Percentiles rank a stretch among this genome's conserved stretches.
Evolutionary conservation across 2,113 vertebrate genomes (phyloP).

Genomic region (Thalassarche chlororhynchos): DNA sequence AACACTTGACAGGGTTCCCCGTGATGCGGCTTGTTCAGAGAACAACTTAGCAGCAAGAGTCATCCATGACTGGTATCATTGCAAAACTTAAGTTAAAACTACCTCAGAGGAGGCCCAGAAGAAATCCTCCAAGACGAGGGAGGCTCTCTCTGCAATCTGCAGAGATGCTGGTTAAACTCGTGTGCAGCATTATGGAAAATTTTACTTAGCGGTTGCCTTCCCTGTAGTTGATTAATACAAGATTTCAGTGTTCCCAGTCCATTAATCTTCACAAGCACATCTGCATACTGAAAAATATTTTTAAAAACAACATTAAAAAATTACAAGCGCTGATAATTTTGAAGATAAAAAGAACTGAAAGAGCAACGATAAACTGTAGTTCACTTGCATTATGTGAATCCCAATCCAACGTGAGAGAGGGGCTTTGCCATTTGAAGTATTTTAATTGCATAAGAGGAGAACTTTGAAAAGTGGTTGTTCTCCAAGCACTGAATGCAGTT

Average conservation of each 20-base stretch:
- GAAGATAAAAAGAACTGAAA: slow-evolving; percentile 40
- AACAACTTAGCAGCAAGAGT: neutral
- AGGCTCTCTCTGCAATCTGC: neutral
- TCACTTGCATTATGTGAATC: neutral
- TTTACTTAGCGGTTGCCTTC: slow-evolving; percentile 3
- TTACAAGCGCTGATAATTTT: neutral
- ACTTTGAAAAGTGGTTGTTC: neutral
- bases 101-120: neutral
- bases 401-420: neutral
- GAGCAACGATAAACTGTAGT: neutral
- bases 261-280: slow-evolving; percentile 35
- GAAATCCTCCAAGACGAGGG: neutral
- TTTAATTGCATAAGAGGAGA: neutral
- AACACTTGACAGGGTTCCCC: neutral
- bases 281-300: slow-evolving; percentile 23
- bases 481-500: neutral
- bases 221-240: slow-evolving; percentile 33
- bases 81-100: neutral
- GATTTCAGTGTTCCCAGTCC: slow-evolving; percentile 39
- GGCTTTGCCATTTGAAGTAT: slow-evolving; percentile 27
- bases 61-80: neutral
- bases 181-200: neutral
- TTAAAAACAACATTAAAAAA: slow-evolving; percentile 2
- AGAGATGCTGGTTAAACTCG: neutral
- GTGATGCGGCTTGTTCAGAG: neutral